phyloP scores from a whole-genome alignment of 1,140 invertebrate genomes.

The Dendroctonus valens region DNA sequence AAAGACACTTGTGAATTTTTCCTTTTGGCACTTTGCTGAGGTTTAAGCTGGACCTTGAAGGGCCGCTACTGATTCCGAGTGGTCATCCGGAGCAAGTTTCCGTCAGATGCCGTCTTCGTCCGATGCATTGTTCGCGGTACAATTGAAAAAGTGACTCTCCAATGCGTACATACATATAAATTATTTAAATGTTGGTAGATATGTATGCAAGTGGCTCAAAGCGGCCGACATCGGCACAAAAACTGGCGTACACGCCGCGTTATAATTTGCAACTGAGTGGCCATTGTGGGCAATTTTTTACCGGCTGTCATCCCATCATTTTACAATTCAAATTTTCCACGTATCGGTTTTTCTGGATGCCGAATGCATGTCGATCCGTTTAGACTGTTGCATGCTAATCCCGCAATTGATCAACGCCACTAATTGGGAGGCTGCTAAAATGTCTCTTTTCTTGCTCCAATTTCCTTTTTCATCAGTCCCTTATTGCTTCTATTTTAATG shows the following conservation, averaged over 20 bases:
- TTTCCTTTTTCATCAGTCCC: too few relatives aligned
- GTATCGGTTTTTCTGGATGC: too few relatives aligned
- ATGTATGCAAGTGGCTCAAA: slow-evolving; percentile 50
- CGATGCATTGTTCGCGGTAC: slow-evolving; percentile 44
- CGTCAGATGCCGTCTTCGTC: slow-evolving; percentile 41
- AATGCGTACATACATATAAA: slow-evolving; percentile 50
- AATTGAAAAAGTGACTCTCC: slow-evolving; percentile 48
- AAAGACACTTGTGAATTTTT: too few relatives aligned
- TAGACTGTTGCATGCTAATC: too few relatives aligned
- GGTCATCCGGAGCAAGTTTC: slow-evolving; percentile 34
- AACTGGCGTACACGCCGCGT: slow-evolving; percentile 46
- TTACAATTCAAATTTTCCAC: slow-evolving; percentile 22
- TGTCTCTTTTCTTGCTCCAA: too few relatives aligned
- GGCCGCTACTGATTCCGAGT: slow-evolving; percentile 37
- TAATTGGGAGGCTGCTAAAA: too few relatives aligned
- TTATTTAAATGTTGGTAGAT: slow-evolving; percentile 50
- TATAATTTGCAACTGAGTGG: slow-evolving; percentile 47
- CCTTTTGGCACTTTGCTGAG: too few relatives aligned
- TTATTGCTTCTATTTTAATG: too few relatives aligned
- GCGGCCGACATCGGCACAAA: slow-evolving; percentile 46
- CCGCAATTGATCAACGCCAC: too few relatives aligned
- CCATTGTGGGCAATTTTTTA: slow-evolving; percentile 35
- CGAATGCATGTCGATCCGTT: too few relatives aligned
- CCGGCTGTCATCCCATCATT: slow-evolving; percentile 11
- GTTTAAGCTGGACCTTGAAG: too few relatives aligned